A percentile compares a stretch with the other conserved stretches of the same genome.
phyloP scores from a whole-genome alignment of 1,140 invertebrate species.

The Pygmarrhopalites habei region DNA sequence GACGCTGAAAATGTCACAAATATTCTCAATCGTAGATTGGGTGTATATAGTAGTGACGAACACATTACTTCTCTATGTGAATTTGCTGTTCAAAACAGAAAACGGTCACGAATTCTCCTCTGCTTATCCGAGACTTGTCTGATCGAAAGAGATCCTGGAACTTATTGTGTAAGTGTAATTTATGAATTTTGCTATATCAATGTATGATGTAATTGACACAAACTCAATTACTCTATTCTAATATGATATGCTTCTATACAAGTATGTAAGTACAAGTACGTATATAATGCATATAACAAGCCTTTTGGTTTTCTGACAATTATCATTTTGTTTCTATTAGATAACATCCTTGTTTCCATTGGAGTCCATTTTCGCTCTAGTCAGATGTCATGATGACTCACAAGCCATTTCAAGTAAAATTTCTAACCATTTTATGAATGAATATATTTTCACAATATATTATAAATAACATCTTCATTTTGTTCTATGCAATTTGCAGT shows the following conservation, averaged over 20 bases:
- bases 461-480: no score
- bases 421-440: no score
- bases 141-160: conserved; percentile 90
- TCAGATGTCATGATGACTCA: conserved; percentile 81
- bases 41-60: conserved; percentile 64
- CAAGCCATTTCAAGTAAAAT: no score
- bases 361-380: conserved; percentile 63
- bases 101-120: conserved; percentile 66
- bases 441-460: no score
- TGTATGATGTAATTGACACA: no score
- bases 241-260: conserved; percentile 6
- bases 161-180: conserved; percentile 61
- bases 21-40: conserved; percentile 26
- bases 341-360: conserved; percentile 43
- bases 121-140: conserved; percentile 93
- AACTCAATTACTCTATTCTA: background rate
- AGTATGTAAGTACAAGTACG: no score
- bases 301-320: no score
- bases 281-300: no score
- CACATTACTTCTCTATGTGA: conserved; percentile 84
- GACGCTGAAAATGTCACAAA: conserved; percentile 18
- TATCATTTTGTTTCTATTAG: conserved; percentile 19
- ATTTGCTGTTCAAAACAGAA: conserved; percentile 84
- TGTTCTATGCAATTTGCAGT: no score
- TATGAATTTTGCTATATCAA: no score